phyloP scores from a whole-genome alignment of 2,888 invertebrate genomes.

The Xestoiulus laeticollis region DNA sequence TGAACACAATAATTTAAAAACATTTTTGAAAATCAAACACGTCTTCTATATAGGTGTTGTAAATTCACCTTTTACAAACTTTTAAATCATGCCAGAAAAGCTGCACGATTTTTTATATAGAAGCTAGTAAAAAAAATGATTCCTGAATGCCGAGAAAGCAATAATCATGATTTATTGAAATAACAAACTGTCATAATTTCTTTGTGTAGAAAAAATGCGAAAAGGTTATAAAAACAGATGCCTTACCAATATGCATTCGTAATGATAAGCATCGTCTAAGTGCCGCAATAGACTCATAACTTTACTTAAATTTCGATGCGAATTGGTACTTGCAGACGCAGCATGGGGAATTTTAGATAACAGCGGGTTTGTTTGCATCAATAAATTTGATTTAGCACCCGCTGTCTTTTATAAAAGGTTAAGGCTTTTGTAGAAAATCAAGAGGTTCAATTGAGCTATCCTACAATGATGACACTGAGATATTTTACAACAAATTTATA shows the following conservation, averaged over 20 bases:
- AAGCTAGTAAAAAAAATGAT: neutral
- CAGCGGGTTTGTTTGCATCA: constrained; percentile 33
- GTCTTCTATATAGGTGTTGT: neutral
- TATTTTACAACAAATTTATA: neutral
- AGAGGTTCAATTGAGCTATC: constrained; percentile 15
- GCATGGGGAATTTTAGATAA: constrained; percentile 37
- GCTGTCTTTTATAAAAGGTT: constrained; percentile 28
- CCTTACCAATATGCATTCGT: neutral
- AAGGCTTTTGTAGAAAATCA: neutral
- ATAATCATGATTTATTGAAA: neutral
- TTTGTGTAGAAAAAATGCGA: neutral
- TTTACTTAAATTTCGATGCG: constrained; percentile 32
- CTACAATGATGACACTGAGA: neutral
- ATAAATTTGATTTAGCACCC: constrained; percentile 37
- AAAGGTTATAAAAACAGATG: constrained; percentile 34
- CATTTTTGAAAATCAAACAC: neutral
- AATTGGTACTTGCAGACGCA: constrained; percentile 37
- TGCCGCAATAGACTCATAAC: neutral
- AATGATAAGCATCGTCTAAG: constrained; percentile 21
- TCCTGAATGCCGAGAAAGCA: neutral
- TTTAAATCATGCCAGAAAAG: constrained; percentile 12
- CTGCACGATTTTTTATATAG: neutral
- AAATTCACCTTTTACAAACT: neutral
- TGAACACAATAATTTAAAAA: neutral
- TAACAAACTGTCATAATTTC: neutral